Evolutionary conservation across 1,140 invertebrate genomes (phyloP), one percentile per base, ranked within the genome.

Genomic region (Drosophila sp.): DNA sequence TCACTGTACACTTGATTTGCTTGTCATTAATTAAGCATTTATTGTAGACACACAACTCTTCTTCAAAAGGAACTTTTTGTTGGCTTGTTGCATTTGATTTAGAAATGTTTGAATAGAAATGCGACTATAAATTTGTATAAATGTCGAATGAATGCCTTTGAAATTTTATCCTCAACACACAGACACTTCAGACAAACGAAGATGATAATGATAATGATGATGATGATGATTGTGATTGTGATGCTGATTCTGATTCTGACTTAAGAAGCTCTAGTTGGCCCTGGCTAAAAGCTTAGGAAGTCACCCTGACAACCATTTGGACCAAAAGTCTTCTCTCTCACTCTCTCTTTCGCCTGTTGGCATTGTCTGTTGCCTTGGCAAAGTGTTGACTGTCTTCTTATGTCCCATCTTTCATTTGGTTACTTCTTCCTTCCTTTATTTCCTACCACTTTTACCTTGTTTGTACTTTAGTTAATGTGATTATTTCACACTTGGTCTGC

Each of bases 401-500:
- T 60, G 71, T 33, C 23, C 8, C 40, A 54, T 47, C 8, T 4
- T 33, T 33, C 3, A 8, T 58, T 38, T 33, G 30, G 7, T 17
- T 8, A 25, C 38, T 35, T 60, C 40, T 60, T 61, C 60, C 27
- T 30, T 68, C 33, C 47, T 38, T 60, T 55, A 47, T 64, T 66
- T 38, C 10, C 2, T 38, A 38, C 64, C 32, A 56, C 40, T 64
- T 64, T 64, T 50, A 35, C 8, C 33, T 58, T 76, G 72, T 76
- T 76, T 76, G 66, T 76, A 66, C 72, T 74, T 87, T 84, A 72
- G 70, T 89, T 89, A 89, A 87, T 87, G 70, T 83, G 84, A 87
- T 89, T 87, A 89, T 87, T 87, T 89, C 84, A 87, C 84, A 89
- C 84, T 87, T 89, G 73, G 80, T 67, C 73, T 84, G 80, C 76